Evolutionary conservation across 2,797 vertebrate genomes (phyloP).

Genomic region (Rachycentron canadum): DNA sequence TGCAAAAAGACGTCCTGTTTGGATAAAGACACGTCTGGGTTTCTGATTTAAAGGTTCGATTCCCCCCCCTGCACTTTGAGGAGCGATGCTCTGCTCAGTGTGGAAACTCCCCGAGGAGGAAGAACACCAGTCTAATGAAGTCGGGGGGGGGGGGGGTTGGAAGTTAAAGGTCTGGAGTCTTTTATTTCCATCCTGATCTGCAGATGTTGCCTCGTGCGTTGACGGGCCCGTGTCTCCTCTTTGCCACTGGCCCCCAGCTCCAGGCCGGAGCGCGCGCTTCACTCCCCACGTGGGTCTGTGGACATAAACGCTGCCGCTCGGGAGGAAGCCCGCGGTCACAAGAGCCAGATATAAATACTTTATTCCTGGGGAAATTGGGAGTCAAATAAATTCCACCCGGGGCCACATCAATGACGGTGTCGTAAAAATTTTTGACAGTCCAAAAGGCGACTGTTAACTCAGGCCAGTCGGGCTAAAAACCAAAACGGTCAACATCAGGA

Average conservation of each 20-base stretch:
- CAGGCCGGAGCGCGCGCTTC: constrained; percentile 61
- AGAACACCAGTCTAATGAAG: too few relatives aligned
- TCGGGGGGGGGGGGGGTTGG: too few relatives aligned
- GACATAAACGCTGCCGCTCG: constrained; percentile 71
- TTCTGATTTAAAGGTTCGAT: background rate
- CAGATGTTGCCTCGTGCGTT: background rate
- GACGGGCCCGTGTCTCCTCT: too few relatives aligned
- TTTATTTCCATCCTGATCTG: too few relatives aligned
- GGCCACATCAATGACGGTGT: constrained; percentile 82
- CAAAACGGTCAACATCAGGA: constrained; percentile 75
- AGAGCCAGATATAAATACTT: constrained; percentile 84
- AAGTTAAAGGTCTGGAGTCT: too few relatives aligned
- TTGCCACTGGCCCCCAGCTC: too few relatives aligned
- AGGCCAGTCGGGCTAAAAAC: constrained; percentile 72
- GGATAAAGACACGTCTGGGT: background rate
- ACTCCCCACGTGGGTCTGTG: constrained; percentile 77
- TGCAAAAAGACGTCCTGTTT: constrained; percentile 36
- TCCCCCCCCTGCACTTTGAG: too few relatives aligned
- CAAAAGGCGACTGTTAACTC: constrained; percentile 79
- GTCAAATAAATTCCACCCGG: constrained; percentile 82
- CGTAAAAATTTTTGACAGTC: constrained; percentile 79
- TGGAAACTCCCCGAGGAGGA: too few relatives aligned
- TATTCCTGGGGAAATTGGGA: constrained; percentile 82
- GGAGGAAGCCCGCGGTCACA: constrained; percentile 80
- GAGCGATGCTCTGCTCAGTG: too few relatives aligned